Conservation (phyloP, 2,113 vertebrate species). For the Pygoscelis adeliae region DNA sequence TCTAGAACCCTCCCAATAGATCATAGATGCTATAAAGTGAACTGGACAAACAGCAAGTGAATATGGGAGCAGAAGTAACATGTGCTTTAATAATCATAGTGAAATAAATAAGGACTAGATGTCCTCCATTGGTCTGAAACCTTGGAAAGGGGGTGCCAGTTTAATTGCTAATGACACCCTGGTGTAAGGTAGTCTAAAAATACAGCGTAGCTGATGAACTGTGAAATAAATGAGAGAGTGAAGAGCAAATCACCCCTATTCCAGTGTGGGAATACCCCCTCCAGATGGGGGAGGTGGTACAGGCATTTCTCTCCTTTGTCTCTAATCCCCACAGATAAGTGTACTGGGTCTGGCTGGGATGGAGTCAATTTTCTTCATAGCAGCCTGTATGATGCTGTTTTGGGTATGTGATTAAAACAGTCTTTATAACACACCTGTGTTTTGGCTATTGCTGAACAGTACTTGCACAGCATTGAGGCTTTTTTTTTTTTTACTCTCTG, state of each 20-base stretch:
- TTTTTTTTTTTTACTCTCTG: neutral
- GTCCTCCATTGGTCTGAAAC: neutral
- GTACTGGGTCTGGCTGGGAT: neutral
- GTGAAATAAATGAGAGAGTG: neutral
- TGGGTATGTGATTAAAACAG: neutral
- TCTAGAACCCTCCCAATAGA: neutral
- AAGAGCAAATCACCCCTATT: neutral
- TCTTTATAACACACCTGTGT: neutral
- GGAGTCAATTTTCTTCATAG: neutral
- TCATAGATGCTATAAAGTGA: neutral
- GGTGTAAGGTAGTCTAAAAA: slow-evolving; percentile 2
- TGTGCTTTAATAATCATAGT: neutral
- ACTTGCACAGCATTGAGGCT: neutral
- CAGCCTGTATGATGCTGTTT: neutral
- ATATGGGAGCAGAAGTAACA: neutral
- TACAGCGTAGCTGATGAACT: neutral
- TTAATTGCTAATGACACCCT: neutral
- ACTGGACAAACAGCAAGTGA: neutral
- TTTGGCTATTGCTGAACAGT: neutral
- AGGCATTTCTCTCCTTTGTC: neutral
- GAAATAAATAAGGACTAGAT: neutral
- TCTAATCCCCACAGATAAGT: neutral
- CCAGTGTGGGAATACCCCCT: neutral
- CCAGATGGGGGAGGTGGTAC: neutral
- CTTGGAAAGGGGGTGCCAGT: neutral